Conservation (phyloP, 2,797 vertebrate genomes). For the Oryzias sinensis region DNA sequence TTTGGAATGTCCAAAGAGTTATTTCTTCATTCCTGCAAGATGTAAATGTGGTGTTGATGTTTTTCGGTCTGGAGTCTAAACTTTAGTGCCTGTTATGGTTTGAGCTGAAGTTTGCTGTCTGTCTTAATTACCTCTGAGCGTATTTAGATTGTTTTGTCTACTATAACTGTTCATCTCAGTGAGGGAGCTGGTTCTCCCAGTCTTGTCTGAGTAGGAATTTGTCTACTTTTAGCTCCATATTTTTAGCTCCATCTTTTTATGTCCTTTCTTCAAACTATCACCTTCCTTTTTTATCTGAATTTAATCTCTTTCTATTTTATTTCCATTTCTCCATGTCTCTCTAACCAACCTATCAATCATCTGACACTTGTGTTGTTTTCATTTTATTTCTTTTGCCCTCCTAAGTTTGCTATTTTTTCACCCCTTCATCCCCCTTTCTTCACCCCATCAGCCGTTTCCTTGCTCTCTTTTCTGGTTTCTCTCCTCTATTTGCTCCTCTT, state of each 20-base stretch:
- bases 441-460: constrained; percentile 33
- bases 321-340: constrained; percentile 49
- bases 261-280: constrained; percentile 35
- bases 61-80: too few species aligned
- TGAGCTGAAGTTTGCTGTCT: too few species aligned
- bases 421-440: constrained; percentile 46
- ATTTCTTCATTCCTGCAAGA: too few species aligned
- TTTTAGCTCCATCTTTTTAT: constrained; percentile 27
- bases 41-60: too few species aligned
- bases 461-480: constrained; percentile 35
- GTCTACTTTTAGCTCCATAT: constrained; percentile 20
- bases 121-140: too few species aligned
- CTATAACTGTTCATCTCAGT: too few species aligned
- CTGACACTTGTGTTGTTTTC: constrained; percentile 56
- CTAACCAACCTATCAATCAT: constrained; percentile 45
- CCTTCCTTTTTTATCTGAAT: constrained; percentile 51
- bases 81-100: too few species aligned
- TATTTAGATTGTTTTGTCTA: too few species aligned
- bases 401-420: constrained; percentile 38
- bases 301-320: constrained; percentile 52
- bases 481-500: constrained; percentile 38
- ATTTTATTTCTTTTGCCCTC: constrained; percentile 35
- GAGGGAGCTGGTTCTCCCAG: too few species aligned
- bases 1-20: too few species aligned
- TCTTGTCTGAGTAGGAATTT: too few species aligned